Evolutionary conservation across 2,113 vertebrate genomes (phyloP).

Genomic region (Pachyramphus minor): DNA sequence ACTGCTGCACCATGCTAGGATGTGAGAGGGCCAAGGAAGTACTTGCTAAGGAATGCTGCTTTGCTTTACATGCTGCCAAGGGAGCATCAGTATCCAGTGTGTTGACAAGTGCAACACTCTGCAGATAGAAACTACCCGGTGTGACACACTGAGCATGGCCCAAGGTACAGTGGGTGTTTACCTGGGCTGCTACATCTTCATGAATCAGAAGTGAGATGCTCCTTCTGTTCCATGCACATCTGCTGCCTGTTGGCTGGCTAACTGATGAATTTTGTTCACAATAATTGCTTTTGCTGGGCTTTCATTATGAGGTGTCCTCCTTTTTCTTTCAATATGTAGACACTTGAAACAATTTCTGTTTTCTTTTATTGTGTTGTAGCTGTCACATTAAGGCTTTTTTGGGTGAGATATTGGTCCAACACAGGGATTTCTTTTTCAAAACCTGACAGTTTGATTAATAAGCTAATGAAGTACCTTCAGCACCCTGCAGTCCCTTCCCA

Average conservation of each 20-base stretch:
- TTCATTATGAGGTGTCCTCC: neutral
- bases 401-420: neutral
- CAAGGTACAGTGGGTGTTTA: neutral
- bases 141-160: neutral
- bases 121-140: neutral
- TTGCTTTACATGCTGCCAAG: neutral
- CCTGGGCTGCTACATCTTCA: neutral
- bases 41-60: neutral
- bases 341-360: neutral
- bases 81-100: neutral
- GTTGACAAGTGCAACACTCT: neutral
- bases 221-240: neutral
- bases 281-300: neutral
- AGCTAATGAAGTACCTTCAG: neutral
- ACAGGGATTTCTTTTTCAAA: neutral
- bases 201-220: neutral
- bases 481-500: neutral
- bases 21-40: neutral
- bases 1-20: neutral
- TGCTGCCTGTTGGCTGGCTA: neutral
- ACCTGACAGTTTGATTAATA: neutral
- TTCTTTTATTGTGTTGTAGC: neutral
- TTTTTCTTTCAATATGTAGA: neutral
- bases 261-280: neutral
- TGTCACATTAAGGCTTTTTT: neutral